Conservation (phyloP, 1,140 invertebrate species). For the Asobara japonica region DNA sequence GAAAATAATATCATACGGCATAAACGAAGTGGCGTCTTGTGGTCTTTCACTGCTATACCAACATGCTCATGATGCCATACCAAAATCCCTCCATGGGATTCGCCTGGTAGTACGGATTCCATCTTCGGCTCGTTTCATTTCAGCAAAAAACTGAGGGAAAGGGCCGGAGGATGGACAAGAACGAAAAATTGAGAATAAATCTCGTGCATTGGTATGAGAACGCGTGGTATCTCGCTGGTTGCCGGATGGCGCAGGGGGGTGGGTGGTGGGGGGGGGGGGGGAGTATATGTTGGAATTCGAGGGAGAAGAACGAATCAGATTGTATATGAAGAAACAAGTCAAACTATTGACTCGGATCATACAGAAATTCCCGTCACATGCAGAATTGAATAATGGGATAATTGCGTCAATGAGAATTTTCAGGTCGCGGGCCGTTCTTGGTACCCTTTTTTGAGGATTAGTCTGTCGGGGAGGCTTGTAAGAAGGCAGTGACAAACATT, state of each 20-base stretch:
- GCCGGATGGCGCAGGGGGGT: not conserved
- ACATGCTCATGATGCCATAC: not conserved
- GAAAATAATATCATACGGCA: slow-evolving; percentile 1
- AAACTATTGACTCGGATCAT: not conserved
- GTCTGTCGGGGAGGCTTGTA: no score
- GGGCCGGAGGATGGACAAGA: not conserved
- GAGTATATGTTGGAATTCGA: not conserved
- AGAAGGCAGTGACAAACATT: no score
- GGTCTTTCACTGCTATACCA: not conserved
- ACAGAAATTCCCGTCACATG: not conserved
- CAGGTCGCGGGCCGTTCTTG: no score
- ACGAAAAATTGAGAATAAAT: not conserved
- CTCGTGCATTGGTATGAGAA: not conserved
- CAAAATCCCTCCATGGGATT: slow-evolving; percentile 8
- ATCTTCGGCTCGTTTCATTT: slow-evolving; percentile 22
- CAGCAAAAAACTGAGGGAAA: slow-evolving; percentile 7
- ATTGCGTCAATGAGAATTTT: not conserved
- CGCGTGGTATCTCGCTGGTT: not conserved
- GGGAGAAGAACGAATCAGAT: no score
- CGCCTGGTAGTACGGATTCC: slow-evolving; percentile 6
- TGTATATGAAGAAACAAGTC: not conserved
- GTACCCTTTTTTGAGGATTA: no score
- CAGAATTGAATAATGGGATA: not conserved
- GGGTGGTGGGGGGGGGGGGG: no score
- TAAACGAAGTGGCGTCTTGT: not conserved